Percentiles rank a stretch among this genome's conserved stretches.
Conservation (phyloP, 2,113 vertebrate species). For the Nanorana parkeri region DNA sequence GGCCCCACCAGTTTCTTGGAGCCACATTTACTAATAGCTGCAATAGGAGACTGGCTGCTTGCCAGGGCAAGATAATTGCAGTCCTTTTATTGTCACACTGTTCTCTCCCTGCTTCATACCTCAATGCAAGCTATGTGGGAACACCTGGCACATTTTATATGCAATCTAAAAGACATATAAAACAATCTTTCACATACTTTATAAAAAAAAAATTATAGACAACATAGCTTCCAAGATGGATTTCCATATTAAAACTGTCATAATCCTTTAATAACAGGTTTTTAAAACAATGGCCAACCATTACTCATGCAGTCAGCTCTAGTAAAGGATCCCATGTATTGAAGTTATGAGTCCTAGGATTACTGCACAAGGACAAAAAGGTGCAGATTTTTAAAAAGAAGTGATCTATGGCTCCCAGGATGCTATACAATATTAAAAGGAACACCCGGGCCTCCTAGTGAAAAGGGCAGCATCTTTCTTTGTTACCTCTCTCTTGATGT, state of each 20-base stretch:
- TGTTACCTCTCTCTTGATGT: too few relatives aligned
- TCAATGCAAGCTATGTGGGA: constrained; percentile 6
- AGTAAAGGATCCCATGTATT: constrained; percentile 11
- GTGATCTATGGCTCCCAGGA: too few relatives aligned
- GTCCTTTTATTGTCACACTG: constrained; percentile 6
- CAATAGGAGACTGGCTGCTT: constrained; percentile 18
- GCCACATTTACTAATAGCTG: constrained; percentile 37
- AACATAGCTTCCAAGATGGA: constrained; percentile 13
- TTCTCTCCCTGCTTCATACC: constrained; percentile 11
- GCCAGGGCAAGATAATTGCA: constrained; percentile 47
- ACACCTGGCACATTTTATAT: constrained; percentile 41
- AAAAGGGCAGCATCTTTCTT: too few relatives aligned
- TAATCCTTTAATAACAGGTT: constrained; percentile 40
- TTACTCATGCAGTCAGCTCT: constrained; percentile 23
- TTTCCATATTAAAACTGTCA: constrained; percentile 20
- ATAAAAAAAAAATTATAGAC: constrained; percentile 35
- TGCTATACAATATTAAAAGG: too few relatives aligned
- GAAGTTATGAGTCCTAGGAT: not conserved
- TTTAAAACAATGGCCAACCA: constrained; percentile 34
- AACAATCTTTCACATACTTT: constrained; percentile 49
- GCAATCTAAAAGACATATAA: constrained; percentile 40
- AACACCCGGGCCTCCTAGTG: too few relatives aligned
- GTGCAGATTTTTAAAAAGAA: too few relatives aligned
- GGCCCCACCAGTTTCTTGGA: constrained; percentile 53
- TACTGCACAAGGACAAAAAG: not conserved